Conservation (phyloP, 2,797 vertebrate genomes). For the Sebastes vulpes region DNA sequence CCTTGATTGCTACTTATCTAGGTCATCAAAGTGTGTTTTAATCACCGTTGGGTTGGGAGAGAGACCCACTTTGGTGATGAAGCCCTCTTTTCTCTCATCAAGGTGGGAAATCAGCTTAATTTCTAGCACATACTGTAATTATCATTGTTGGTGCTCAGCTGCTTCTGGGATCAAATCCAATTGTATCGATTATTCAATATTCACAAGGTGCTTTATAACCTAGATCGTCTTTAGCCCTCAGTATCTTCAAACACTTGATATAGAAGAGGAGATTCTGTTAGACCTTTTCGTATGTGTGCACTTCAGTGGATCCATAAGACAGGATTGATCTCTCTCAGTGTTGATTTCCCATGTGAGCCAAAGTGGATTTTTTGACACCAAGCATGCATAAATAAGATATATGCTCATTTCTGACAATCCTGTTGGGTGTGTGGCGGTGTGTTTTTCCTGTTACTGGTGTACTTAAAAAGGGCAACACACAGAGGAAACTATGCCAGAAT, state of each 20-base stretch:
- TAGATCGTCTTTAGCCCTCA: not conserved
- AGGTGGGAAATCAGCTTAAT: conserved; percentile 39
- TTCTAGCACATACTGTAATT: conserved; percentile 31
- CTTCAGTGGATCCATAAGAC: not conserved
- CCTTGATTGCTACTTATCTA: conserved; percentile 67
- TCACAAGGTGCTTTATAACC: conserved; percentile 11
- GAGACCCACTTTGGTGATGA: conserved; percentile 53
- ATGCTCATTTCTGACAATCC: not conserved
- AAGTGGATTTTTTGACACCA: not conserved
- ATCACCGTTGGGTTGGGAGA: conserved; percentile 55
- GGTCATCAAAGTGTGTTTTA: conserved; percentile 62
- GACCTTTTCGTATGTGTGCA: not conserved
- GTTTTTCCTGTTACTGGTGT: not conserved
- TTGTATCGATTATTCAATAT: conserved; percentile 24
- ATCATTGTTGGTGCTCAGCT: conserved; percentile 5
- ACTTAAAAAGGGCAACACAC: not conserved
- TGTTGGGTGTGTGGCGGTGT: not conserved
- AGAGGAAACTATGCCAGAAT: not conserved
- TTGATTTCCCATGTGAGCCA: conserved; percentile 23
- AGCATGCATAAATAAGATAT: not conserved
- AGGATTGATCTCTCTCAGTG: conserved; percentile 1
- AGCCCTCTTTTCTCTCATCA: conserved; percentile 53
- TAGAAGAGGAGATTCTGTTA: not conserved
- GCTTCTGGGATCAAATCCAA: not conserved
- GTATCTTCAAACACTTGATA: not conserved